phyloP scores from a whole-genome alignment of 2,113 vertebrate species.

The Microcebus murinus region DNA sequence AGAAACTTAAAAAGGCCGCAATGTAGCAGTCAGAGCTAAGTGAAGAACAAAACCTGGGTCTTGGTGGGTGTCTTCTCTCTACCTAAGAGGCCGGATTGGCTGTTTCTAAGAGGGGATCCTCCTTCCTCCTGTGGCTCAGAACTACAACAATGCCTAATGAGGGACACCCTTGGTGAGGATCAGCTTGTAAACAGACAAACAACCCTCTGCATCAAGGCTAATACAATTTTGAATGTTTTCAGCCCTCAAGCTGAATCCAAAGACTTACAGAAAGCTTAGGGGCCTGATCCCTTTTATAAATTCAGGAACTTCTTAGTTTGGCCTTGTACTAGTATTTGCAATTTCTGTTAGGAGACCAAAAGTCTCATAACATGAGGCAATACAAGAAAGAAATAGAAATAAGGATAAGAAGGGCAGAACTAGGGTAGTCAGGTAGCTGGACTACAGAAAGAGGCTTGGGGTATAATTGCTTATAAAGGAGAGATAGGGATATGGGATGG shows the following conservation, averaged over 20 bases:
- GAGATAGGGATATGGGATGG: neutral
- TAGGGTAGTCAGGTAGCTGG: neutral
- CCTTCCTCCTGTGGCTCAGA: neutral
- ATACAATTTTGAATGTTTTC: conserved; percentile 19
- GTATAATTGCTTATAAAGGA: conserved; percentile 3
- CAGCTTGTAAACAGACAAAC: neutral
- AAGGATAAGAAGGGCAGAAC: neutral
- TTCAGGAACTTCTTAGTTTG: conserved; percentile 47
- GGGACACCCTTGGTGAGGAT: neutral
- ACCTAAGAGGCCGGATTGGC: neutral
- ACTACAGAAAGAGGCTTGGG: neutral
- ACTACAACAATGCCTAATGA: neutral
- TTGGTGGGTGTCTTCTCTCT: neutral
- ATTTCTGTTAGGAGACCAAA: conserved; percentile 40
- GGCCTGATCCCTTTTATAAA: neutral
- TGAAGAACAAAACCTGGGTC: neutral
- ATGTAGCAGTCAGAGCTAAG: neutral
- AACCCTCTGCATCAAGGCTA: neutral
- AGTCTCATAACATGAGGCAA: neutral
- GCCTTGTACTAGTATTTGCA: neutral
- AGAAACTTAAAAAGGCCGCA: neutral
- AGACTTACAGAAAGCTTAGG: conserved; percentile 12
- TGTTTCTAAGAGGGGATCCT: neutral
- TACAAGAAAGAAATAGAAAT: neutral
- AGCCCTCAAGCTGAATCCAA: neutral